Conservation (phyloP, 2,113 vertebrate species). For the Perognathus longimembris region DNA sequence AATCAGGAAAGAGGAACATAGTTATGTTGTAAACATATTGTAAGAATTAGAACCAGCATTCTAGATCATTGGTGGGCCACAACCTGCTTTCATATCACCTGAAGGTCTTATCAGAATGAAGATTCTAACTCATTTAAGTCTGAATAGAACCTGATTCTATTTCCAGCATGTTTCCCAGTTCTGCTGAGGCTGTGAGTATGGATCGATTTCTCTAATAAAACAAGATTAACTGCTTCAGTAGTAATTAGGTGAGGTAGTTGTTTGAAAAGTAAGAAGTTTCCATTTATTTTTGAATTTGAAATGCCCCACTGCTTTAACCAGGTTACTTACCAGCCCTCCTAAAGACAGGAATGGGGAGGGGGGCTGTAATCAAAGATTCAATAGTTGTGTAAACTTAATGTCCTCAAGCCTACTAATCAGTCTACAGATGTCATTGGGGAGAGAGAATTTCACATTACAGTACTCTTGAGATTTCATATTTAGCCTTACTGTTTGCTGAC, state of each 20-base stretch:
- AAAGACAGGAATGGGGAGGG: background rate
- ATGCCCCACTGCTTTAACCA: background rate
- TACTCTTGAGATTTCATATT: background rate
- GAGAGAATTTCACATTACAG: background rate
- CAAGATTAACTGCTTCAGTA: too few relatives aligned
- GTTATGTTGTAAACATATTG: too few relatives aligned
- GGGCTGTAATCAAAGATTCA: background rate
- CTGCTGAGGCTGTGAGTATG: too few relatives aligned
- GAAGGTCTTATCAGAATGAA: too few relatives aligned
- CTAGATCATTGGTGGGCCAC: too few relatives aligned
- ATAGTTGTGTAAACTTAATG: background rate
- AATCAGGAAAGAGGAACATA: too few relatives aligned
- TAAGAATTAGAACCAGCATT: too few relatives aligned
- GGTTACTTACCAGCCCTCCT: background rate
- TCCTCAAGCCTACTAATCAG: background rate
- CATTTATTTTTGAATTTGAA: constrained; percentile 1
- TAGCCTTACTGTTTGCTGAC: background rate
- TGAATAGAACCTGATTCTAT: too few relatives aligned
- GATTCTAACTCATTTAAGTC: too few relatives aligned
- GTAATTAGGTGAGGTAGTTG: background rate
- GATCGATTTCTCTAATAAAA: too few relatives aligned
- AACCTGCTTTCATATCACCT: too few relatives aligned
- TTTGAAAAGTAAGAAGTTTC: constrained; percentile 32
- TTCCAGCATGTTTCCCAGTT: too few relatives aligned
- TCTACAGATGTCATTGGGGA: background rate